phyloP scores from a whole-genome alignment of 2,797 vertebrate species.

The Ispidina picta region DNA sequence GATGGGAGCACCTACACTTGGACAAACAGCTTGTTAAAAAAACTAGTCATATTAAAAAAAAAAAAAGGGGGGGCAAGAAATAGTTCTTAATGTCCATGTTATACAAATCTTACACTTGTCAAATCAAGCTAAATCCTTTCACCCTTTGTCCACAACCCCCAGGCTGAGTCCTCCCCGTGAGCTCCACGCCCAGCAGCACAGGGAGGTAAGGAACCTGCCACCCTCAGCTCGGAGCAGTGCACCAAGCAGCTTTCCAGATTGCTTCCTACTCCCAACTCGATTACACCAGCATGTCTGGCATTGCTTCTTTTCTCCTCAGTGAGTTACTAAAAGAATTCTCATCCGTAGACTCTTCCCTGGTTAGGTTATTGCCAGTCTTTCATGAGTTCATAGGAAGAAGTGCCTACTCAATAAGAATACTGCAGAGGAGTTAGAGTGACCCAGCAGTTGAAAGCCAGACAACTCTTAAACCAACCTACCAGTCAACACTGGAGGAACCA shows the following conservation, averaged over 20 bases:
- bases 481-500: neutral
- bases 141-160: neutral
- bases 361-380: neutral
- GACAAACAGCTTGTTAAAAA: constrained; percentile 11
- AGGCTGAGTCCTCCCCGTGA: neutral
- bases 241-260: neutral
- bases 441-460: neutral
- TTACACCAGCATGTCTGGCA: neutral
- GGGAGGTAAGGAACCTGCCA: neutral
- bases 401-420: neutral
- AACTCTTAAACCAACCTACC: neutral
- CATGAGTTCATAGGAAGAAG: neutral
- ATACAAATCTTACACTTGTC: neutral
- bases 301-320: neutral
- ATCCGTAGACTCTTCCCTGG: neutral
- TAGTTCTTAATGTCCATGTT: neutral
- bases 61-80: neutral
- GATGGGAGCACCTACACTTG: neutral
- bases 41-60: neutral
- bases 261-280: neutral
- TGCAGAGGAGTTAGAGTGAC: neutral
- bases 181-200: neutral
- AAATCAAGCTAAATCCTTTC: neutral
- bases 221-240: neutral
- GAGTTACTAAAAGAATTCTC: neutral